These are phyloP conservation scores for Caenorhabditis tropicalis DNA, from an alignment of 1,140 invertebrate genomes.

Conservation along the genomic window DNA sequence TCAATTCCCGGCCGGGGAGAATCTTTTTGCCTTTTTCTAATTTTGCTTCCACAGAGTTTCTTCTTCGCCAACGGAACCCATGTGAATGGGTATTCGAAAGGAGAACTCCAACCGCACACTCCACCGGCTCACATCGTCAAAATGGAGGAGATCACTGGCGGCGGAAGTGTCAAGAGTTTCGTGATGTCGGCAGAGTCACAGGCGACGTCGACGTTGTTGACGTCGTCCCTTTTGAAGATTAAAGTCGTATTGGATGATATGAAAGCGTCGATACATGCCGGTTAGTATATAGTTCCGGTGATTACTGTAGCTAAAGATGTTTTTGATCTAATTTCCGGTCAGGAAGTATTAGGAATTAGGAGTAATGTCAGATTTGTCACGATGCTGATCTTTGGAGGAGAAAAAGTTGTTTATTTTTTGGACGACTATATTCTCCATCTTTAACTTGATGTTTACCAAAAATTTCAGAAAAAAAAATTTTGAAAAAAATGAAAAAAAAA, in stretches of 20 bases:
- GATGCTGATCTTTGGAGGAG: too few species aligned
- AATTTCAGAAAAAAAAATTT: too few species aligned
- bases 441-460: too few species aligned
- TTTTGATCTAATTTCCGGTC: too few species aligned
- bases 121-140: slow-evolving; percentile 35
- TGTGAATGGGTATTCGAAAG: slow-evolving; percentile 50
- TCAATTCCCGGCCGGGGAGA: slow-evolving; percentile 66
- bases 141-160: slow-evolving; percentile 52
- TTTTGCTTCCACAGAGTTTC: slow-evolving; percentile 27
- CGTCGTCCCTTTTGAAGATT: slow-evolving; percentile 10
- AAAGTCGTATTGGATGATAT: slow-evolving; percentile 29
- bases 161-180: slow-evolving; percentile 29
- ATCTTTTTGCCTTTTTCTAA: slow-evolving; percentile 27
- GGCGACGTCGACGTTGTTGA: background rate
- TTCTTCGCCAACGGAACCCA: slow-evolving; percentile 31
- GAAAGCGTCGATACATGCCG: slow-evolving; percentile 55
- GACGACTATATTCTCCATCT: too few species aligned
- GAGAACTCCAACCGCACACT: slow-evolving; percentile 18
- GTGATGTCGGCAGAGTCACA: background rate
- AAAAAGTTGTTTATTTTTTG: too few species aligned
- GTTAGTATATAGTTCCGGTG: slow-evolving; percentile 32
- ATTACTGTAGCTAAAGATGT: background rate
- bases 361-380: too few species aligned
- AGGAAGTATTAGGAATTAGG: too few species aligned
- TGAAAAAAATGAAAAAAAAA: too few species aligned